Conservation (phyloP, 2,888 invertebrate genomes). For the Sycophila texana region DNA sequence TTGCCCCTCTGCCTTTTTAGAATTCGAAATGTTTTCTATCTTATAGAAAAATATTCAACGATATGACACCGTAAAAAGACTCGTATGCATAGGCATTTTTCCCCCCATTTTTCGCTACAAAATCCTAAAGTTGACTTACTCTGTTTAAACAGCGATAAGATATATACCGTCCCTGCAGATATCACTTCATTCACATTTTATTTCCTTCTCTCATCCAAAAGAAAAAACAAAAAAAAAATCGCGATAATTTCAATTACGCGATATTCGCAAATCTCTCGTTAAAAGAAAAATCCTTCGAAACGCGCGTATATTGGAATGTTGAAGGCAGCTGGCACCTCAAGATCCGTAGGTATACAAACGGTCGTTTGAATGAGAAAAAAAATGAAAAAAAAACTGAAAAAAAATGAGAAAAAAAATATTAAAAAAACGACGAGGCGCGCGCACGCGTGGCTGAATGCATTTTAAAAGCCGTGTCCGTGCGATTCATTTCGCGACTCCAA, state of each 20-base stretch:
- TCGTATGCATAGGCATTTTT: not conserved
- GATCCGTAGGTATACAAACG: not conserved
- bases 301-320: not conserved
- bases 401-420: not conserved
- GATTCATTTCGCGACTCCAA: slow-evolving; percentile 37
- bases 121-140: slow-evolving; percentile 4
- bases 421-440: not conserved
- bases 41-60: too few species aligned
- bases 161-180: not conserved
- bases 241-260: too few species aligned
- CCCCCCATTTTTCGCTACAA: slow-evolving; percentile 6
- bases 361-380: not conserved
- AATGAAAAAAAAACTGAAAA: not conserved
- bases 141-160: slow-evolving; percentile 13
- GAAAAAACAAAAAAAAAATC: slow-evolving; percentile 18
- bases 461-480: slow-evolving; percentile 30
- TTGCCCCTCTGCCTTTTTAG: too few species aligned
- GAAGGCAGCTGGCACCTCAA: not conserved
- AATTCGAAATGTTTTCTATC: too few species aligned
- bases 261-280: too few species aligned
- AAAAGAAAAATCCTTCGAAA: too few species aligned
- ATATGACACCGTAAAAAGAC: too few species aligned
- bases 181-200: not conserved
- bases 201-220: not conserved
- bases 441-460: slow-evolving; percentile 32